A percentile compares a stretch with the other conserved stretches of the same genome.
Evolutionary conservation across 1,140 invertebrate species (phyloP).

Genomic region (Plodia interpunctella): DNA sequence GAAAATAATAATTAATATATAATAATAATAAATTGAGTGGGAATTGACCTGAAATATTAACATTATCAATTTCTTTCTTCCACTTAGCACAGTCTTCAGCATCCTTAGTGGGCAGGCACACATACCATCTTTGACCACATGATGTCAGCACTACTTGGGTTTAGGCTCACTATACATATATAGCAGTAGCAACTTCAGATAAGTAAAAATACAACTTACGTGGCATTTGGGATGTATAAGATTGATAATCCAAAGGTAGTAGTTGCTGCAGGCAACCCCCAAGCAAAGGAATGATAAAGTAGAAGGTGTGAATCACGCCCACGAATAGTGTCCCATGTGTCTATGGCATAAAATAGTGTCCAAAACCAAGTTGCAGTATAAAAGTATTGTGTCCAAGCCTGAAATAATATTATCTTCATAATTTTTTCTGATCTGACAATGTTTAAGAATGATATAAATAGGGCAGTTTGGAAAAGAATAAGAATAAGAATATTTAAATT

Average conservation of each 20-base stretch:
- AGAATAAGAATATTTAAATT: too few species aligned
- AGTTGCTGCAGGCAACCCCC: slow-evolving; percentile 83
- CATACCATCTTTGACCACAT: too few species aligned
- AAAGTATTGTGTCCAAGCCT: slow-evolving; percentile 92
- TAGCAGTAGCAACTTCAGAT: not conserved
- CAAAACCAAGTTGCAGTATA: slow-evolving; percentile 90
- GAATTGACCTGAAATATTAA: too few species aligned
- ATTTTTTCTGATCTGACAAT: too few species aligned
- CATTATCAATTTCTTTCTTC: too few species aligned
- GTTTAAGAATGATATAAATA: too few species aligned
- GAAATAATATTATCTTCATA: slow-evolving; percentile 33
- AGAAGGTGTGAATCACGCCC: slow-evolving; percentile 78
- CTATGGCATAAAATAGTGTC: slow-evolving; percentile 89
- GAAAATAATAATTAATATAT: too few species aligned
- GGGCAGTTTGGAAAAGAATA: not conserved
- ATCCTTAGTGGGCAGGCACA: too few species aligned
- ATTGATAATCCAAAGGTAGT: slow-evolving; percentile 83
- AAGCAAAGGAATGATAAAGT: slow-evolving; percentile 83
- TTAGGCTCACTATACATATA: too few species aligned
- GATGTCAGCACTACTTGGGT: not conserved
- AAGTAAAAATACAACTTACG: slow-evolving; percentile 80
- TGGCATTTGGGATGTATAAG: slow-evolving; percentile 86
- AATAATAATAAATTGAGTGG: too few species aligned
- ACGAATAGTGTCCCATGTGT: slow-evolving; percentile 83
- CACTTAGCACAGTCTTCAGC: too few species aligned